Percentiles rank a stretch among this genome's conserved stretches.
phyloP scores from a whole-genome alignment of 2,888 invertebrate genomes.

The Aromia moschata region DNA sequence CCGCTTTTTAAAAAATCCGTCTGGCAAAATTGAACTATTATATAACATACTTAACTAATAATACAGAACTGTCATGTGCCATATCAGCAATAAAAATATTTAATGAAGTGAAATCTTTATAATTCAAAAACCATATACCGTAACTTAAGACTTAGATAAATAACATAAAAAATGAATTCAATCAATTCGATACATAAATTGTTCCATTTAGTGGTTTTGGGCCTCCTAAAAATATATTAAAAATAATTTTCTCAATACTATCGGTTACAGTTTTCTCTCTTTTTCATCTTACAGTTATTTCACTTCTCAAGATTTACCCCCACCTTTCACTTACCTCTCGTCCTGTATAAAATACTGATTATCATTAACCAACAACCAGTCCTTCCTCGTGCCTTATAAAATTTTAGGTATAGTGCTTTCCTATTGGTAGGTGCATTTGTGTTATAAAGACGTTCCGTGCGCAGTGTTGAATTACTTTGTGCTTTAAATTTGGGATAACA shows the following conservation, averaged over 20 bases:
- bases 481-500: constrained; percentile 18
- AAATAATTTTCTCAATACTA: constrained; percentile 49
- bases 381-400: constrained; percentile 38
- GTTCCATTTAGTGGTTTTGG: constrained; percentile 50
- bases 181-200: constrained; percentile 54
- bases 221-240: constrained; percentile 50
- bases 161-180: constrained; percentile 47
- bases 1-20: background rate
- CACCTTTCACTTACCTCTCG: constrained; percentile 19
- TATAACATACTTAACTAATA: constrained; percentile 13
- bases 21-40: constrained; percentile 8
- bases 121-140: constrained; percentile 43
- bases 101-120: constrained; percentile 48
- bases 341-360: constrained; percentile 48
- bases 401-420: constrained; percentile 42
- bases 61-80: constrained; percentile 13
- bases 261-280: constrained; percentile 50
- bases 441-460: constrained; percentile 23
- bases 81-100: constrained; percentile 11
- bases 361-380: constrained; percentile 41
- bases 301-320: constrained; percentile 34
- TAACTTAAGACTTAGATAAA: constrained; percentile 40
- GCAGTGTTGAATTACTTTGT: constrained; percentile 35
- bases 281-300: constrained; percentile 44
- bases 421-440: constrained; percentile 47